A percentile compares a stretch with the other conserved stretches of the same genome.
Evolutionary conservation across 2,888 invertebrate genomes (phyloP).

Genomic region (Nysson spinosus): DNA sequence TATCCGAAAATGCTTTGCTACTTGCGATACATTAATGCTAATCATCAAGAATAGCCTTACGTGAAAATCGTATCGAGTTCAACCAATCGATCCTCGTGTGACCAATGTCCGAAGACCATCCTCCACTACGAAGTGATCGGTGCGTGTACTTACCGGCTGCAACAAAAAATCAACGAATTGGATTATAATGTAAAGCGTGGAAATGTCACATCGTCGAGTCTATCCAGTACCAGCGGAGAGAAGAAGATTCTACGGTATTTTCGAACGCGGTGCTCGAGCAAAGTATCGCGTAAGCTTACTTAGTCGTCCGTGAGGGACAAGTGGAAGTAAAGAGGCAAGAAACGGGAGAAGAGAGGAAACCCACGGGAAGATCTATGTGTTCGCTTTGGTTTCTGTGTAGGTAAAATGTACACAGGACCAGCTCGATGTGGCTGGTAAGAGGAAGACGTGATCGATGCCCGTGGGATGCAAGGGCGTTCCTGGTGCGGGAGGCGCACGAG

Average conservation of each 20-base stretch:
- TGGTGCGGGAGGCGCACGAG: slow-evolving; percentile 77
- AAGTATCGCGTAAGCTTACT: slow-evolving; percentile 28
- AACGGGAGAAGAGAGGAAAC: slow-evolving; percentile 3
- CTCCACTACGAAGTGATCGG: slow-evolving; percentile 5
- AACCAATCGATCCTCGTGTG: background rate
- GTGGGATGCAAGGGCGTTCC: slow-evolving; percentile 77
- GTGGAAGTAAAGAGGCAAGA: slow-evolving; percentile 13
- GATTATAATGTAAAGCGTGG: background rate
- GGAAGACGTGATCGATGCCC: slow-evolving; percentile 77
- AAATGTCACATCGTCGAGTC: slow-evolving; percentile 6
- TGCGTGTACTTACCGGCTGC: slow-evolving; percentile 72
- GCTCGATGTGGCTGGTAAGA: slow-evolving; percentile 65
- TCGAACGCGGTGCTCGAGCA: slow-evolving; percentile 9
- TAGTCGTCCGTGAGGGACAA: slow-evolving; percentile 17
- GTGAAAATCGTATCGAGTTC: too few species aligned
- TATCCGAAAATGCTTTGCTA: too few species aligned
- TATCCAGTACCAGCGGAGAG: background rate
- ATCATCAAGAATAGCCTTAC: too few species aligned
- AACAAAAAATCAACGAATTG: slow-evolving; percentile 57
- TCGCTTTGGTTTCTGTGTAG: slow-evolving; percentile 16
- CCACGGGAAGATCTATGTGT: slow-evolving; percentile 29
- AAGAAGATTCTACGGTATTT: slow-evolving; percentile 14
- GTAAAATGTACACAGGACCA: slow-evolving; percentile 56
- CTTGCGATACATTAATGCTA: too few species aligned
- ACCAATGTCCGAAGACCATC: slow-evolving; percentile 18